Evolutionary conservation across 2,797 vertebrate species (phyloP).

Genomic region (Microctenopoma steveboyesi): DNA sequence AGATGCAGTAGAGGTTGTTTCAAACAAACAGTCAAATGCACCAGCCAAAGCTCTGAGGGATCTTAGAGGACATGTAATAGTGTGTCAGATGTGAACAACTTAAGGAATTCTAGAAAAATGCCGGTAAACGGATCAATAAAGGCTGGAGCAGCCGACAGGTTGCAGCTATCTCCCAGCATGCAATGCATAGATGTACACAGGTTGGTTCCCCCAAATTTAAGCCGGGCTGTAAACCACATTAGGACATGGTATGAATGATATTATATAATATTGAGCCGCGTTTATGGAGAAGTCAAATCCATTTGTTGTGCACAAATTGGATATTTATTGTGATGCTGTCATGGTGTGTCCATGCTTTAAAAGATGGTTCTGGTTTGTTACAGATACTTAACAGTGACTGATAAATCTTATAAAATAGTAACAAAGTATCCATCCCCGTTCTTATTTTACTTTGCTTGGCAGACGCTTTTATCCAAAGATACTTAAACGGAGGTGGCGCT

Average conservation of each 20-base stretch:
- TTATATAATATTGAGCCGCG: neutral
- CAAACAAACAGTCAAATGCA: conserved; percentile 1
- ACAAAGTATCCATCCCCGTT: neutral
- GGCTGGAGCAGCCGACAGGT: conserved; percentile 15
- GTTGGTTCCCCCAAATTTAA: conserved; percentile 9
- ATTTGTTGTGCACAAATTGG: neutral
- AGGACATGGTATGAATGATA: neutral
- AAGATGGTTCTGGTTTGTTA: neutral
- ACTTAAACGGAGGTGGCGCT: too few relatives aligned
- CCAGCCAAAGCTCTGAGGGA: conserved; percentile 35
- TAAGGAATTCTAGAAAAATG: conserved; percentile 54
- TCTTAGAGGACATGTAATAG: conserved; percentile 35
- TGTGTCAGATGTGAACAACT: conserved; percentile 59
- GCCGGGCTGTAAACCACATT: neutral
- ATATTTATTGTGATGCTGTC: neutral
- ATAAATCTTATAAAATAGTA: neutral
- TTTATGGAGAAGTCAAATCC: neutral
- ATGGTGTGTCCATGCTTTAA: neutral
- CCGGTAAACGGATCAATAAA: conserved; percentile 67
- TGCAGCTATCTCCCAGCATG: conserved; percentile 29
- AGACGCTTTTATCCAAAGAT: too few relatives aligned
- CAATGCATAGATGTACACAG: conserved; percentile 33
- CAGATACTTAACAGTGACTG: neutral
- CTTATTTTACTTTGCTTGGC: too few relatives aligned
- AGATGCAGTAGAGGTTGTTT: conserved; percentile 22